These are phyloP conservation scores for Okamejei kenojei DNA, from an alignment of 2,797 vertebrate genomes.

Conservation along the genomic window DNA sequence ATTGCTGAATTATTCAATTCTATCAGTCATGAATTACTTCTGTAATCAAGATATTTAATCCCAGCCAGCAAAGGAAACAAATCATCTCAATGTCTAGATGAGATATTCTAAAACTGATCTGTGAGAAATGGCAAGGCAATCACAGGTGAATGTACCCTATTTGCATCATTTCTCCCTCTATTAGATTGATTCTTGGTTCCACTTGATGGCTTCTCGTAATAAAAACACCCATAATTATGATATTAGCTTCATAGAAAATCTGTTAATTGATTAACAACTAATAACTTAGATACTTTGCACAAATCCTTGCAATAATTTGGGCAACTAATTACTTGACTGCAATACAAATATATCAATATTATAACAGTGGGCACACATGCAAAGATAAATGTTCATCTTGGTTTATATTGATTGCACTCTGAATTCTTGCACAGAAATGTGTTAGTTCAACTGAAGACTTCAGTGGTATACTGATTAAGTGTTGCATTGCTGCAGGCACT, in stretches of 20 bases:
- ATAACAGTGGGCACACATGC: not conserved
- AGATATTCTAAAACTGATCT: not conserved
- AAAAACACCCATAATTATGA: not conserved
- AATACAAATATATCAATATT: not conserved
- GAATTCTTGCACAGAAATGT: not conserved
- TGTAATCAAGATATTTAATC: not conserved
- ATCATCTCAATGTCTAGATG: not conserved
- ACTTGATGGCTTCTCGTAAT: not conserved
- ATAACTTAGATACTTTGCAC: not conserved
- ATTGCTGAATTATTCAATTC: not conserved
- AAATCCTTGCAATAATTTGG: not conserved
- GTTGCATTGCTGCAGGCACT: not conserved
- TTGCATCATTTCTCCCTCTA: not conserved
- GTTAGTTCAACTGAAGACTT: not conserved
- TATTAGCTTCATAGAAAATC: not conserved
- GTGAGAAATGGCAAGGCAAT: not conserved
- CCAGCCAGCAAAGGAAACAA: not conserved
- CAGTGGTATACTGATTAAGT: not conserved
- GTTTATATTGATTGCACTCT: not conserved
- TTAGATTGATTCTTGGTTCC: not conserved
- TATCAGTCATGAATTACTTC: not conserved
- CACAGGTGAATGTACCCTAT: not conserved
- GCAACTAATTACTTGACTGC: not conserved
- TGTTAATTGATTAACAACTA: not conserved
- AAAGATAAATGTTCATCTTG: not conserved